These are phyloP conservation scores for Dryomyza anilis DNA, from an alignment of 2,888 invertebrate genomes.

Conservation along the genomic window DNA sequence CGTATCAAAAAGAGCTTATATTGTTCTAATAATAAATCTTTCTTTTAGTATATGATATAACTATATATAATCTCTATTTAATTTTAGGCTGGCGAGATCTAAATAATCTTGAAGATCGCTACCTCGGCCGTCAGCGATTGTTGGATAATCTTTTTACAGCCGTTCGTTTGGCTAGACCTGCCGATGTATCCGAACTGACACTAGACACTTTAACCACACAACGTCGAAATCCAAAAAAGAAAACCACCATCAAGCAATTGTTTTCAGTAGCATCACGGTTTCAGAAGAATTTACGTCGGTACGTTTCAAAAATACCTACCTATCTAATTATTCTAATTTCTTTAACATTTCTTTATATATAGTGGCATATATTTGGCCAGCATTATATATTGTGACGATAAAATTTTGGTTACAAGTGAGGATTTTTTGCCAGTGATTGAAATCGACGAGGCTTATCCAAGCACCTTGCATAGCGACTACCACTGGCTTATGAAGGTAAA, in stretches of 20 bases:
- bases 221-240: slow-evolving; percentile 79
- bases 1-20: too few relatives aligned
- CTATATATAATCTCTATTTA: background rate
- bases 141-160: slow-evolving; percentile 77
- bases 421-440: slow-evolving; percentile 96
- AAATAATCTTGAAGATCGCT: slow-evolving; percentile 70
- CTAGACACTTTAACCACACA: slow-evolving; percentile 71
- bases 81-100: slow-evolving; percentile 83
- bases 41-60: background rate
- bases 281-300: slow-evolving; percentile 89
- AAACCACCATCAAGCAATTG: slow-evolving; percentile 88
- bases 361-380: slow-evolving; percentile 95
- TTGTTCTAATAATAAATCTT: too few relatives aligned
- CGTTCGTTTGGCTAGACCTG: slow-evolving; percentile 67
- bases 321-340: background rate
- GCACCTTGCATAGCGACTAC: slow-evolving; percentile 89
- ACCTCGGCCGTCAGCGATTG: slow-evolving; percentile 73
- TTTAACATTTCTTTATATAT: slow-evolving; percentile 32
- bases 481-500: slow-evolving; percentile 95
- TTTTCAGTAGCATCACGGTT: slow-evolving; percentile 97
- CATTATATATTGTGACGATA: slow-evolving; percentile 93
- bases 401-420: slow-evolving; percentile 94
- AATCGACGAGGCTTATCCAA: slow-evolving; percentile 94
- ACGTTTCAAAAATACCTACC: slow-evolving; percentile 32
- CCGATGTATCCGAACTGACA: slow-evolving; percentile 69